Percentiles rank a stretch among this genome's conserved stretches.
Conservation (phyloP, 2,888 invertebrate species). For the Galeopsomyia nigrocyanea region DNA sequence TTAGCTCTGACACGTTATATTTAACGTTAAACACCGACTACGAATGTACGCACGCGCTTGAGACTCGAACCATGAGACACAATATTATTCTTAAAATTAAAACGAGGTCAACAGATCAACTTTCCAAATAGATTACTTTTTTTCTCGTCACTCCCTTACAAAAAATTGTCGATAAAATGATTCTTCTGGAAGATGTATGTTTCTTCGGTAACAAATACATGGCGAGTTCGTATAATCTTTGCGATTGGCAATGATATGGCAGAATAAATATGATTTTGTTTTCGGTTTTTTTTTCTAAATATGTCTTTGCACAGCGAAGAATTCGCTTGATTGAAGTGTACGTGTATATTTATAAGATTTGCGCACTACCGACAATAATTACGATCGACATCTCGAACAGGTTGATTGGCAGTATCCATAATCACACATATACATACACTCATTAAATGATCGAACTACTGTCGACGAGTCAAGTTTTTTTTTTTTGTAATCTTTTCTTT, state of each 20-base stretch:
- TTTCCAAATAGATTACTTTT: slow-evolving; percentile 1
- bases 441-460: background rate
- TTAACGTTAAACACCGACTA: slow-evolving; percentile 33
- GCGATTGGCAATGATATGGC: slow-evolving; percentile 31
- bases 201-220: slow-evolving; percentile 26
- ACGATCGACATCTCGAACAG: background rate
- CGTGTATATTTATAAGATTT: no score
- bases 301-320: background rate
- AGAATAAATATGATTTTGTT: slow-evolving; percentile 1
- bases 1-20: slow-evolving; percentile 23
- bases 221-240: slow-evolving; percentile 17
- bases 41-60: slow-evolving; percentile 5
- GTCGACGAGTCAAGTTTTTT: background rate
- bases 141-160: slow-evolving; percentile 13
- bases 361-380: background rate
- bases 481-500: background rate
- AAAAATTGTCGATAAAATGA: slow-evolving; percentile 16
- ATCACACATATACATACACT: slow-evolving; percentile 2
- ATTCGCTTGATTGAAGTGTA: background rate
- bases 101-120: slow-evolving; percentile 27
- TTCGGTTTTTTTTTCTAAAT: background rate
- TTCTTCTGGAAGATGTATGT: slow-evolving; percentile 28
- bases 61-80: background rate
- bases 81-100: slow-evolving; percentile 18
- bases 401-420: slow-evolving; percentile 17